These are phyloP conservation scores for Pristionchus fissidentatus DNA, from an alignment of 2,888 invertebrate genomes.

Conservation along the genomic window DNA sequence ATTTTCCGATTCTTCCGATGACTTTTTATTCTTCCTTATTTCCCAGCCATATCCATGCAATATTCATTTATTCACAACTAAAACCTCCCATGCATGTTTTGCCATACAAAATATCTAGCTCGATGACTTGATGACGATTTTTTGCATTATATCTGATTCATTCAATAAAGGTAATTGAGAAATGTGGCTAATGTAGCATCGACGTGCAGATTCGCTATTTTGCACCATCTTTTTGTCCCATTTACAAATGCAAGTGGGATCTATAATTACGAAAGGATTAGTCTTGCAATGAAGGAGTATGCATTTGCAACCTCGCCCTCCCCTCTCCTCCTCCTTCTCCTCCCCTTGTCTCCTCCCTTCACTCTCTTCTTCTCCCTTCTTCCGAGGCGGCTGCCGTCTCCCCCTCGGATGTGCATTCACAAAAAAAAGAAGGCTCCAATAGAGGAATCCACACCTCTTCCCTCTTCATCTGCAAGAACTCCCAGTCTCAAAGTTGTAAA, in stretches of 20 bases:
- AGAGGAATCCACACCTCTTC: conserved; percentile 13
- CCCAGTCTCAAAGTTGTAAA: not conserved
- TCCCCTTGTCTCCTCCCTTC: not conserved
- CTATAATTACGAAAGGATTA: too few relatives aligned
- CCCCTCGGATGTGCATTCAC: not conserved
- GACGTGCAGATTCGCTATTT: too few relatives aligned
- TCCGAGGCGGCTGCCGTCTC: not conserved
- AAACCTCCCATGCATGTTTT: not conserved
- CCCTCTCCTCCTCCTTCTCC: not conserved
- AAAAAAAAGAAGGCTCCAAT: not conserved
- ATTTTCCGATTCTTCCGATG: not conserved
- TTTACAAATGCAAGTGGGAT: too few relatives aligned
- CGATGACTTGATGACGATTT: too few relatives aligned
- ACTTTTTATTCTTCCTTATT: not conserved
- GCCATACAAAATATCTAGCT: too few relatives aligned
- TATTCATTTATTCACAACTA: not conserved
- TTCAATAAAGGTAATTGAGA: too few relatives aligned
- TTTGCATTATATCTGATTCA: too few relatives aligned
- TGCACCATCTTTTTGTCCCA: too few relatives aligned
- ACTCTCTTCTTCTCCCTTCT: not conserved
- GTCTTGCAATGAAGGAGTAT: too few relatives aligned
- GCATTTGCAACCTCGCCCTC: too few relatives aligned
- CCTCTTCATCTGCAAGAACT: not conserved
- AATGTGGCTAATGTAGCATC: too few relatives aligned
- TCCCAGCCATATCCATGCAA: not conserved